Conservation (phyloP, 2,888 invertebrate species). For the Brenthis ino region DNA sequence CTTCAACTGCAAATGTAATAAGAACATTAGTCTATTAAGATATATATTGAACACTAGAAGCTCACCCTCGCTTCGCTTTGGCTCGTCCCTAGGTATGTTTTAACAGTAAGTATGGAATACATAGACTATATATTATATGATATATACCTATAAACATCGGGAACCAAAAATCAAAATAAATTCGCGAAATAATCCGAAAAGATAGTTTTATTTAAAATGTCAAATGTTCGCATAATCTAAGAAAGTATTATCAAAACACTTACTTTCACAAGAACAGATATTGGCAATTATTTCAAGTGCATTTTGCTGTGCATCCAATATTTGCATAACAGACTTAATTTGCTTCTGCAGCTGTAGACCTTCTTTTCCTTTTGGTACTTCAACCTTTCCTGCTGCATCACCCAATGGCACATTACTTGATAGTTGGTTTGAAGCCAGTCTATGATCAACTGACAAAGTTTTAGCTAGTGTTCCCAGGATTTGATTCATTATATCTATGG, state of each 20-base stretch:
- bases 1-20: conserved; percentile 51
- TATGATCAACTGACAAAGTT: conserved; percentile 80
- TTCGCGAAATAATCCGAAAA: too few species aligned
- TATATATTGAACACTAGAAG: too few species aligned
- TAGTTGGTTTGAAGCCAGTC: conserved; percentile 72
- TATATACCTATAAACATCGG: too few species aligned
- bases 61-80: too few species aligned
- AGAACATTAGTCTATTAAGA: neutral
- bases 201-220: too few species aligned
- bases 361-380: conserved; percentile 61
- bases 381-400: conserved; percentile 55
- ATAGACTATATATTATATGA: too few species aligned
- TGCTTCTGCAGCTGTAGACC: conserved; percentile 72
- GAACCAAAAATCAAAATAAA: too few species aligned
- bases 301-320: conserved; percentile 86
- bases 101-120: too few species aligned
- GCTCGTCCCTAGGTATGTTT: too few species aligned
- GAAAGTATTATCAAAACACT: conserved; percentile 1
- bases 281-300: conserved; percentile 88
- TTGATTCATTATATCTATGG: conserved; percentile 72
- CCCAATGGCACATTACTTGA: conserved; percentile 74
- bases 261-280: conserved; percentile 85
- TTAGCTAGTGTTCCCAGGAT: conserved; percentile 77
- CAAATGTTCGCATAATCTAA: too few species aligned
- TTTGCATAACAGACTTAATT: conserved; percentile 73